Percentiles rank a stretch among this genome's conserved stretches.
phyloP scores from a whole-genome alignment of 2,888 invertebrate species.

The Flexamia atlantica region DNA sequence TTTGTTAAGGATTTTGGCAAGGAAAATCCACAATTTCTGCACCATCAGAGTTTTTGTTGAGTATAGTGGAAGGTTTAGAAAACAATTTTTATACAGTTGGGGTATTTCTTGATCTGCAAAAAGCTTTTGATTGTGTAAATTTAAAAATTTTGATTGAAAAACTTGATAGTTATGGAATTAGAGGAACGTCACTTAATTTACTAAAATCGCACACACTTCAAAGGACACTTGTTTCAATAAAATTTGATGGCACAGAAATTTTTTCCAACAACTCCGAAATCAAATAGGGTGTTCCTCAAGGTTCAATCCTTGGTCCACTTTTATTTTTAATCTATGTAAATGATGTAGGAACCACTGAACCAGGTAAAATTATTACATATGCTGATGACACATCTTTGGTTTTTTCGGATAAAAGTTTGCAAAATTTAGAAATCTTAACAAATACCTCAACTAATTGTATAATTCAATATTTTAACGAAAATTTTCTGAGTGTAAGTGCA shows the following conservation, averaged over 20 bases:
- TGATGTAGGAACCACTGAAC: not conserved
- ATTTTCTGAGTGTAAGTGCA: not conserved
- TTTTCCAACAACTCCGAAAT: not conserved
- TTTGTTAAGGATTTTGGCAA: not conserved
- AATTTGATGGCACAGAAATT: not conserved
- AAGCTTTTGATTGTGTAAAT: not conserved
- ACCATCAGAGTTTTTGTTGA: not conserved
- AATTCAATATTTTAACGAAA: conserved; percentile 1
- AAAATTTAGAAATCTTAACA: not conserved
- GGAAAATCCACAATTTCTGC: not conserved
- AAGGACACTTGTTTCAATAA: not conserved
- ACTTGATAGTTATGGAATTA: not conserved
- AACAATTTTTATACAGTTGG: not conserved
- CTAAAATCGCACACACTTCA: not conserved
- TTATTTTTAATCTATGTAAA: not conserved
- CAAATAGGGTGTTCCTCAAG: not conserved
- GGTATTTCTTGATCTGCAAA: not conserved
- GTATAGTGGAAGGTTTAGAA: not conserved
- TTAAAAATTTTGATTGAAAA: not conserved
- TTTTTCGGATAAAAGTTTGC: not conserved
- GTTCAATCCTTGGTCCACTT: not conserved
- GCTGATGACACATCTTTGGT: not conserved
- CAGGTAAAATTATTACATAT: not conserved
- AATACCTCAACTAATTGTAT: not conserved
- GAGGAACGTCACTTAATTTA: not conserved